A percentile compares a stretch with the other conserved stretches of the same genome.
phyloP scores from a whole-genome alignment of 2,113 vertebrate genomes.

The Rhineura floridana region DNA sequence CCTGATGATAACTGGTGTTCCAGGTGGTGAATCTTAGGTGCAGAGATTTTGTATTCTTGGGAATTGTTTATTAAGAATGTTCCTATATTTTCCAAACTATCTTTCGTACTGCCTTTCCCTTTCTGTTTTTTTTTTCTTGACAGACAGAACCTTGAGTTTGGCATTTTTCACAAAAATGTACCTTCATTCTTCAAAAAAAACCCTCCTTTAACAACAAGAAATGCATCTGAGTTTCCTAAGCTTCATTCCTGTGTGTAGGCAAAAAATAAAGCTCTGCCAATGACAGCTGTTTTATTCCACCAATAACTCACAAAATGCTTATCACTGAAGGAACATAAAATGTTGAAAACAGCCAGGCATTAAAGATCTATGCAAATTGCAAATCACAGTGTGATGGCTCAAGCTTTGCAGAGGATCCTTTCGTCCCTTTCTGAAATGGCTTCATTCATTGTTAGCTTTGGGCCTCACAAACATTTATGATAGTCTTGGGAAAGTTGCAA shows the following conservation, averaged over 20 bases:
- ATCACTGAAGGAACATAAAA: slow-evolving; percentile 36
- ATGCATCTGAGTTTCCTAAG: slow-evolving; percentile 29
- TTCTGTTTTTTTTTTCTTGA: slow-evolving; percentile 38
- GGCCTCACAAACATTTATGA: slow-evolving; percentile 1
- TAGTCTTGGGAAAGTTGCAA: neutral
- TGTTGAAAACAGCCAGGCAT: slow-evolving; percentile 32
- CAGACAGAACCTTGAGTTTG: slow-evolving; percentile 30
- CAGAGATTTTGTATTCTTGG: no score
- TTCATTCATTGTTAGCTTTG: slow-evolving; percentile 19
- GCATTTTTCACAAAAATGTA: slow-evolving; percentile 29
- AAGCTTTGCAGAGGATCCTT: neutral
- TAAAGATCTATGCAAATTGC: slow-evolving; percentile 8
- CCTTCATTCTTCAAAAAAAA: slow-evolving; percentile 40
- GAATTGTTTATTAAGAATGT: neutral
- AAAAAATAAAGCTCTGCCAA: slow-evolving; percentile 15
- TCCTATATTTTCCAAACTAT: neutral
- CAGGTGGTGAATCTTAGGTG: no score
- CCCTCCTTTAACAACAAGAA: slow-evolving; percentile 25
- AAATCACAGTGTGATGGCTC: slow-evolving; percentile 32
- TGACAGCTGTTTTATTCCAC: slow-evolving; percentile 44
- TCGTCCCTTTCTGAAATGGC: neutral
- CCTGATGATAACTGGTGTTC: no score
- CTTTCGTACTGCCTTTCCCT: slow-evolving; percentile 42
- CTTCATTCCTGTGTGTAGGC: slow-evolving; percentile 36
- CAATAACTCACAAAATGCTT: slow-evolving; percentile 31